phyloP scores from a whole-genome alignment of 2,888 invertebrate species.

The Lasioglossum zephyrum region DNA sequence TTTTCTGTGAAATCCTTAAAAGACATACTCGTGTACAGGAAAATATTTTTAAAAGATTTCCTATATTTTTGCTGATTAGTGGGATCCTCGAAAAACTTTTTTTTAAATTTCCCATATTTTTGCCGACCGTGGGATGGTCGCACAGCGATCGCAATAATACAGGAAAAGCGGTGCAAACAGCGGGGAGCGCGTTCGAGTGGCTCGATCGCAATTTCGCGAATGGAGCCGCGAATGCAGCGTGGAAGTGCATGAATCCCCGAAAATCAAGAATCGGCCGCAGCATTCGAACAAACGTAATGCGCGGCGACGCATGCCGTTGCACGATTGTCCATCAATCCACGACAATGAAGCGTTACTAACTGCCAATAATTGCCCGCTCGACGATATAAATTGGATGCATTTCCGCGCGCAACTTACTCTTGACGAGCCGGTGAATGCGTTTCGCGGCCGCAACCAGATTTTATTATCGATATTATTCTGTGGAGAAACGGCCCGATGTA shows the following conservation, averaged over 20 bases:
- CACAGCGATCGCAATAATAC: background rate
- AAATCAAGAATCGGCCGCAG: constrained; percentile 22
- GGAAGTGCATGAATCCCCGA: background rate
- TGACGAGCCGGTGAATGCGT: constrained; percentile 30
- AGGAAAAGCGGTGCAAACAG: background rate
- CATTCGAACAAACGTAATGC: constrained; percentile 24
- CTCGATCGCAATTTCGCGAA: constrained; percentile 10
- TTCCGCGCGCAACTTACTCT: constrained; percentile 61
- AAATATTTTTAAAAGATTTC: no score
- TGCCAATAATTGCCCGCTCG: constrained; percentile 65
- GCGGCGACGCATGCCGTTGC: constrained; percentile 43
- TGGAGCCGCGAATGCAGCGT: background rate
- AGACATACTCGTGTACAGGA: accelerated
- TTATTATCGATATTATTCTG: constrained; percentile 67
- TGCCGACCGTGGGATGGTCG: background rate
- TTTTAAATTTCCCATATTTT: background rate
- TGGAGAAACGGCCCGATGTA: constrained; percentile 44
- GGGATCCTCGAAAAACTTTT: background rate
- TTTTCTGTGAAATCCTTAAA: background rate
- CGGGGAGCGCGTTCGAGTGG: background rate
- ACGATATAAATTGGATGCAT: constrained; percentile 67
- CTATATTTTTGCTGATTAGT: background rate
- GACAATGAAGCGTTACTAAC: constrained; percentile 70
- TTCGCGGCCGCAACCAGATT: constrained; percentile 53
- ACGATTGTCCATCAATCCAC: constrained; percentile 63